Percentiles rank a stretch among this genome's conserved stretches.
phyloP scores from a whole-genome alignment of 2,797 vertebrate species.

The Enteromius mattozi region DNA sequence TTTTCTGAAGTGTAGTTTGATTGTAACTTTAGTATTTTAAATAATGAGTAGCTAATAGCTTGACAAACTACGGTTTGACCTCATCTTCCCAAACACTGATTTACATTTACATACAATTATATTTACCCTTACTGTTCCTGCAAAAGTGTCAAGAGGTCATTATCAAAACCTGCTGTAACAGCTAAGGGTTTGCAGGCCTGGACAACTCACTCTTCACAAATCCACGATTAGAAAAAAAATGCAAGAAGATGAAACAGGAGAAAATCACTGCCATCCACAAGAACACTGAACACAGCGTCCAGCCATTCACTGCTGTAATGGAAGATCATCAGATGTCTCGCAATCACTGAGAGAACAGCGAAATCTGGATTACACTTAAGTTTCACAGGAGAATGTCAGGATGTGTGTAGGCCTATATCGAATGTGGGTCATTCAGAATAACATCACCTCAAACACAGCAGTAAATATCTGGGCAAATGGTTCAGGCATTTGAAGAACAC shows the following conservation, averaged over 20 bases:
- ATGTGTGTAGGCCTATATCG: neutral
- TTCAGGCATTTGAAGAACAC: neutral
- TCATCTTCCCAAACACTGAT: neutral
- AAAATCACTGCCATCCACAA: slow-evolving; percentile 17
- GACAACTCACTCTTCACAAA: neutral
- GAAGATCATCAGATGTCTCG: neutral
- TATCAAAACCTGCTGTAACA: neutral
- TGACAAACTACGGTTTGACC: neutral
- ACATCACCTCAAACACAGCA: neutral
- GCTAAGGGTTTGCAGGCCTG: neutral
- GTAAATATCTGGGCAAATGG: slow-evolving; percentile 18
- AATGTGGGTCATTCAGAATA: slow-evolving; percentile 19
- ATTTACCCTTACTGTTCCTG: neutral
- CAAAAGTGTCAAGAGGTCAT: neutral
- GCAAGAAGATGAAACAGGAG: neutral
- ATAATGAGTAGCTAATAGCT: neutral
- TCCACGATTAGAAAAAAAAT: neutral
- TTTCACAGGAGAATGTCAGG: slow-evolving; percentile 3
- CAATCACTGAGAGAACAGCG: neutral
- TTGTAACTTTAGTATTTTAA: neutral
- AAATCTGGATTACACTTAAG: neutral
- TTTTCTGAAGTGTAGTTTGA: neutral
- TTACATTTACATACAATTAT: slow-evolving; percentile 1
- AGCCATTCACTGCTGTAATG: slow-evolving; percentile 1
- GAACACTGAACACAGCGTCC: neutral